Conservation (phyloP, 2,113 vertebrate genomes). For the Corythornis cristatus region DNA sequence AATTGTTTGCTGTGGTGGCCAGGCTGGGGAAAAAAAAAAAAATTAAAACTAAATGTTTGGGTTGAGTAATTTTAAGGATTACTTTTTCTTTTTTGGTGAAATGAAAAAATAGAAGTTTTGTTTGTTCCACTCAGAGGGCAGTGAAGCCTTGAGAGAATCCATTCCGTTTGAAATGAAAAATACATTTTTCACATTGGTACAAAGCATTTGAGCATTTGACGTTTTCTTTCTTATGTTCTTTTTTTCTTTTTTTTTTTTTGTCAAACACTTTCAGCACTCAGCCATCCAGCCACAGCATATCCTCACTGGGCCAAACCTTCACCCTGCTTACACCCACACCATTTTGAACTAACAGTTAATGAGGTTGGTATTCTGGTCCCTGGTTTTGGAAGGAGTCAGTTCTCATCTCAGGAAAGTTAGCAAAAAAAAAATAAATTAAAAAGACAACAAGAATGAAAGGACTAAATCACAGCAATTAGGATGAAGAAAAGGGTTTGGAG, state of each 20-base stretch:
- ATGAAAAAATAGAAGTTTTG: not conserved
- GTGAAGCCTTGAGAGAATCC: not conserved
- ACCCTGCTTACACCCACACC: not conserved
- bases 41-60: not conserved
- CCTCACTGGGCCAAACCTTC: not conserved
- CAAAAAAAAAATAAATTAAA: not conserved
- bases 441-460: not conserved
- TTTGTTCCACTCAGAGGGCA: not conserved
- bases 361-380: not conserved
- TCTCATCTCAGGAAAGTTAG: not conserved
- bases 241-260: not conserved
- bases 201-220: not conserved
- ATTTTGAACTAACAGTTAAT: not conserved
- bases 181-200: not conserved
- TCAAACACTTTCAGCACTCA: not conserved
- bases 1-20: conserved; percentile 40
- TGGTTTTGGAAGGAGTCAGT: not conserved
- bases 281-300: not conserved
- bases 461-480: not conserved
- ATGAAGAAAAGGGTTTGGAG: not conserved
- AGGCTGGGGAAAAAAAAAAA: not conserved
- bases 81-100: not conserved
- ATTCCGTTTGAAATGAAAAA: conserved; percentile 31
- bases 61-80: not conserved
- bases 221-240: not conserved